Conservation (phyloP, 2,113 vertebrate species). For the Oplegnathus fasciatus region DNA sequence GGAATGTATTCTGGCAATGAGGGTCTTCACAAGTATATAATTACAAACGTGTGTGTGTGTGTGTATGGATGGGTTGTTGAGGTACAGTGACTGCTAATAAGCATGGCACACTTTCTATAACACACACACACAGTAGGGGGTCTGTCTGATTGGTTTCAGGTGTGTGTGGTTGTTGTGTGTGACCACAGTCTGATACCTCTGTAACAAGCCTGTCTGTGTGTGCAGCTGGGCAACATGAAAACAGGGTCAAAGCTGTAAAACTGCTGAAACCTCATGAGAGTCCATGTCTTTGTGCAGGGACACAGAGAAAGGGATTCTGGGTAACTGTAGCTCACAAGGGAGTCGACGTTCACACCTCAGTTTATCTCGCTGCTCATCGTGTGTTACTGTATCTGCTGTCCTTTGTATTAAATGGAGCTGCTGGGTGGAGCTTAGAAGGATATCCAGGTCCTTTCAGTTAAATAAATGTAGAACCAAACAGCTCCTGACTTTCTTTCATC, state of each 20-base stretch:
- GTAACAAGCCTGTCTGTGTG: constrained; percentile 39
- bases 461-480: background rate
- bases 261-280: constrained; percentile 26
- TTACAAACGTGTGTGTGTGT: constrained; percentile 50
- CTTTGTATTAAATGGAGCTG: constrained; percentile 23
- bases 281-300: constrained; percentile 8
- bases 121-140: constrained; percentile 57
- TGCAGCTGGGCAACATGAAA: constrained; percentile 44
- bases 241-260: constrained; percentile 63
- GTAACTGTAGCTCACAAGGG: constrained; percentile 34
- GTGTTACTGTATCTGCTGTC: constrained; percentile 8
- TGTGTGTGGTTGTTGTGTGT: constrained; percentile 46
- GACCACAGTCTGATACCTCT: constrained; percentile 67
- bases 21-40: constrained; percentile 63
- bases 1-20: constrained; percentile 38
- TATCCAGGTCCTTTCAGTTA: background rate
- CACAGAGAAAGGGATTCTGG: constrained; percentile 44
- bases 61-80: constrained; percentile 33
- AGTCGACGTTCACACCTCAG: constrained; percentile 12
- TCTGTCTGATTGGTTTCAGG: constrained; percentile 70
- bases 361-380: background rate
- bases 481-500: no score
- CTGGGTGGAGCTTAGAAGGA: constrained; percentile 17
- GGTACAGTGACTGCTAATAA: constrained; percentile 67
- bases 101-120: constrained; percentile 36